Conservation (phyloP, 2,797 vertebrate species). For the Botia almorhae region DNA sequence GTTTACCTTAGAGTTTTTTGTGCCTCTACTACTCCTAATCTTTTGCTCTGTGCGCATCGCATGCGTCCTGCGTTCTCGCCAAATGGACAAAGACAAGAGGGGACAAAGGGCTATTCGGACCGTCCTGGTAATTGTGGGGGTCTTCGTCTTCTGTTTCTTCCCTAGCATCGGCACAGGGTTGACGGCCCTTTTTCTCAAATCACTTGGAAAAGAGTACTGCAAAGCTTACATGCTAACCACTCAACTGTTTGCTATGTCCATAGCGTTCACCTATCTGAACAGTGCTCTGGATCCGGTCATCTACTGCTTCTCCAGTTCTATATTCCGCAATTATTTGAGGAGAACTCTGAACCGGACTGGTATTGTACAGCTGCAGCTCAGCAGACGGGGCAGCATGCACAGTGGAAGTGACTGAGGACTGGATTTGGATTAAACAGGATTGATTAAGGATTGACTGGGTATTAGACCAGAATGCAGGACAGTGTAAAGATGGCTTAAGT, state of each 20-base stretch:
- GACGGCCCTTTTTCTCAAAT: slow-evolving; percentile 27
- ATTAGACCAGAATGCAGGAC: background rate
- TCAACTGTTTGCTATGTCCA: slow-evolving; percentile 67
- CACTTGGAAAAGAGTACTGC: background rate
- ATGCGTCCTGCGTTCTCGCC: slow-evolving; percentile 62
- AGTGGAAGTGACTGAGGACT: slow-evolving; percentile 3
- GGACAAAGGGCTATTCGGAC: slow-evolving; percentile 63
- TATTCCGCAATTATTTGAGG: slow-evolving; percentile 65
- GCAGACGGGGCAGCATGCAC: slow-evolving; percentile 3
- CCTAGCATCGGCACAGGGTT: slow-evolving; percentile 72
- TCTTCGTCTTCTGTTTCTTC: slow-evolving; percentile 79
- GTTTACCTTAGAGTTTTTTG: slow-evolving; percentile 71
- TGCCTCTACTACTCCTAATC: slow-evolving; percentile 73
- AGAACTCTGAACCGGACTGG: slow-evolving; percentile 42
- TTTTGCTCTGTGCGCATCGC: slow-evolving; percentile 72
- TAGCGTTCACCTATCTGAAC: slow-evolving; percentile 78
- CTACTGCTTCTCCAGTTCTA: slow-evolving; percentile 76
- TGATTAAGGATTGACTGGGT: background rate
- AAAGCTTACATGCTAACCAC: background rate
- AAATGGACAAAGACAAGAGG: slow-evolving; percentile 41
- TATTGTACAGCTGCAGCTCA: slow-evolving; percentile 43
- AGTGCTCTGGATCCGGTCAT: slow-evolving; percentile 75
- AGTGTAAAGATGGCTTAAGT: background rate
- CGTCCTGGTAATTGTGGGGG: slow-evolving; percentile 59
- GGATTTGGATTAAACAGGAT: background rate